Base-by-base conservation (phyloP, 2,113 vertebrate species). In the Pampusana beccarii region DNA sequence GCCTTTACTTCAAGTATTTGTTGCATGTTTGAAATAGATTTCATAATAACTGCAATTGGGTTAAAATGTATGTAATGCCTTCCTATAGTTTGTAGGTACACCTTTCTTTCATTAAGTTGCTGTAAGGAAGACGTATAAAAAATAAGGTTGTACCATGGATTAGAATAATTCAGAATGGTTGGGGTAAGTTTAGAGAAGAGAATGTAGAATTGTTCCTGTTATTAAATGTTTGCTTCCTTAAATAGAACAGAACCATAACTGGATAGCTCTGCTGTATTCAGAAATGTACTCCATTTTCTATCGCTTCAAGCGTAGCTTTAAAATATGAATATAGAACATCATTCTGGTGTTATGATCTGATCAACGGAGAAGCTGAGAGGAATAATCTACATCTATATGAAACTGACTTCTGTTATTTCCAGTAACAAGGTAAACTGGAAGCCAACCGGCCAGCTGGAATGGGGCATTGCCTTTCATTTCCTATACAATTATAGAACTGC, bases 101-200 rank as follows among this genome's bases (percentile, higher is more conserved):
- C 34, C 36, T 88, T 56, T 83, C 51, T 65, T 69, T 70, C 51
- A 78, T 86, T 86, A 88, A 67, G 60, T 72, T 97, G n/a, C 70
- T 95, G 13, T 92, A 74, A 91, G 78, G 48, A 87, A 33, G 58
- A 75, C 54, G 34, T 88, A 11, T 70, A 60, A 91, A 88, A 86
- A 77, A 36, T 34, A 75, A 69, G 42, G 26, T 24, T 96, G 50
- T 51, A 56, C 26, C 48, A 48, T 73, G 24, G 36, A 70, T 88
- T 86, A 69, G 88, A 92, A 78, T 86, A 78, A 50, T 57, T 13
- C n/a, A 60, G 50, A 51, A 34, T 19, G 34, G 19, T 50, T 88
- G 48, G 94, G 94, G 64, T 72, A 74, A 86, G 36, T 67, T 92
- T 79, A 66, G 24, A 80, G 87, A 86, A 83, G 51, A 83, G 72